Percentiles rank a stretch among this genome's conserved stretches.
Evolutionary conservation across 1,140 invertebrate genomes (phyloP).

Genomic region (Drosophila simulans): DNA sequence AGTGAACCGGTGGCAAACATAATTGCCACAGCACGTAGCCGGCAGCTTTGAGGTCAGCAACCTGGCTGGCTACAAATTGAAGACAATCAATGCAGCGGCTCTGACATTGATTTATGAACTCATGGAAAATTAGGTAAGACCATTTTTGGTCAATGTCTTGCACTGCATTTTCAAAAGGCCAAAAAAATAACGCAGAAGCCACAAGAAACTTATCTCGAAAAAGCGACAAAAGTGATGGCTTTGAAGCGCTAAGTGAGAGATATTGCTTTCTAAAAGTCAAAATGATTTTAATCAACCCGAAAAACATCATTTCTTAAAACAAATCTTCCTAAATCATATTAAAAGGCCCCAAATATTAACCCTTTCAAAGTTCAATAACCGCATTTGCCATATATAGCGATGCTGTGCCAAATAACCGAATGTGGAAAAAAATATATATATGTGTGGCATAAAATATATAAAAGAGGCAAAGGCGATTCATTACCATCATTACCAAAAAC

Average conservation of each 20-base stretch:
- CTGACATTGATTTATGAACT: conserved; percentile 82
- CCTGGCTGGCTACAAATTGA: conserved; percentile 55
- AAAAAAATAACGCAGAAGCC: not conserved
- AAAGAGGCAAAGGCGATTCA: conserved; percentile 61
- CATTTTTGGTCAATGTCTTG: conserved; percentile 71
- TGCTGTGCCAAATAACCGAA: conserved; percentile 18
- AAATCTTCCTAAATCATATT: not conserved
- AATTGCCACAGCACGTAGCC: conserved; percentile 51
- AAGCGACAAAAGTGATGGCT: conserved; percentile 44
- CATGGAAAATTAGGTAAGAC: conserved; percentile 78
- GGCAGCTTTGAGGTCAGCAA: conserved; percentile 56
- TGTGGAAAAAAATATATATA: not conserved
- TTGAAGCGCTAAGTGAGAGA: not conserved
- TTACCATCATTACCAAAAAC: conserved; percentile 74
- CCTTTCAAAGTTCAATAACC: conserved; percentile 68
- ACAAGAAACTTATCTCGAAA: conserved; percentile 26
- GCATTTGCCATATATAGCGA: conserved; percentile 51
- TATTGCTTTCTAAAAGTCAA: conserved; percentile 7
- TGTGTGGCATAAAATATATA: conserved; percentile 9
- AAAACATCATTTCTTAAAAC: not conserved
- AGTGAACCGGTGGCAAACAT: conserved; percentile 42
- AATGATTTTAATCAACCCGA: not conserved
- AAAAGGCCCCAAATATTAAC: not conserved
- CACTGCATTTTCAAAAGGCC: conserved; percentile 39
- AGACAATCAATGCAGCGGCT: conserved; percentile 71